Conservation (phyloP, 1,140 invertebrate species). For the Cyclina sinensis region DNA sequence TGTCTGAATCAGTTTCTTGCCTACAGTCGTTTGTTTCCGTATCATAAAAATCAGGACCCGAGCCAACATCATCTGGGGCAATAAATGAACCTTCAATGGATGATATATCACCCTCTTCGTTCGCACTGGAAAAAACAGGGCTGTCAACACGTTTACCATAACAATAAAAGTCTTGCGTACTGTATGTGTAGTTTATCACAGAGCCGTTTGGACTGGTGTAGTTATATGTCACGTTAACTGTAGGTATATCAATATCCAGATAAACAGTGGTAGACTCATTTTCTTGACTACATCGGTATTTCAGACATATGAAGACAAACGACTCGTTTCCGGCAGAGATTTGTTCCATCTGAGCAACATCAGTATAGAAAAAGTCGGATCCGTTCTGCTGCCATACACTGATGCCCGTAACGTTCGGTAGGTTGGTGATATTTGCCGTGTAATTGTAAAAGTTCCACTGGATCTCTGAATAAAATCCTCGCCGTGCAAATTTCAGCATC, state of each 20-base stretch:
- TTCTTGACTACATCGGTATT: conserved; percentile 22
- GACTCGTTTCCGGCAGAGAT: not conserved
- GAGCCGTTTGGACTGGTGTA: not conserved
- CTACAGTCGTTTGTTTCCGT: not conserved
- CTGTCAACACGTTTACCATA: not conserved
- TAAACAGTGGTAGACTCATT: conserved; percentile 28
- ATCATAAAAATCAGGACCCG: conserved; percentile 4
- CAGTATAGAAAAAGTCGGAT: conserved; percentile 10
- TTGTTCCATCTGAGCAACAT: not conserved
- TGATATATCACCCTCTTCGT: not conserved
- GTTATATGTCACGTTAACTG: not conserved
- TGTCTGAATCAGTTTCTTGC: not conserved
- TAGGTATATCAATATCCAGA: conserved; percentile 12
- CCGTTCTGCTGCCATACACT: conserved; percentile 17
- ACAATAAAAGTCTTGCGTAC: not conserved
- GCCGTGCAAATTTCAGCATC: conserved; percentile 26
- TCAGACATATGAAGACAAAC: conserved; percentile 5
- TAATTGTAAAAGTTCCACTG: not conserved
- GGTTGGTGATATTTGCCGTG: not conserved
- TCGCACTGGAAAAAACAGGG: not conserved
- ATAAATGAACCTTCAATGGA: not conserved
- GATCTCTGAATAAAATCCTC: not conserved
- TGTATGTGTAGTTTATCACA: not conserved
- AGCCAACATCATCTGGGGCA: not conserved
- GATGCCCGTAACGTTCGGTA: not conserved